phyloP scores from a whole-genome alignment of 2,113 vertebrate genomes.

The Typhlomys cinereus region DNA sequence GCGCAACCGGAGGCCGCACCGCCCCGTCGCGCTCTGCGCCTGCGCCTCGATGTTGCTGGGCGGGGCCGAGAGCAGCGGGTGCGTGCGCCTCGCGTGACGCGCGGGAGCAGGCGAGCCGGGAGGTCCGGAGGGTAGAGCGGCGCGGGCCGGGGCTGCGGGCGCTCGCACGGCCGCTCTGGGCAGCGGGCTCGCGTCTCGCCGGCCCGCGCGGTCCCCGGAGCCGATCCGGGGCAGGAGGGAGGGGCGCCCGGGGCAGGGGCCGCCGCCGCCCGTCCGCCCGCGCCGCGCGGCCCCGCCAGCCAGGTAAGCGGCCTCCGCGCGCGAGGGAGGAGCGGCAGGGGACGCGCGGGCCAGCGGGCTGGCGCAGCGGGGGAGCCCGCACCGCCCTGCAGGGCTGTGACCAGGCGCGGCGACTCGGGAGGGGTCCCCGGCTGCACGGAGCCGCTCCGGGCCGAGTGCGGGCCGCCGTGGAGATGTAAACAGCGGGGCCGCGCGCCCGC shows the following conservation, averaged over 20 bases:
- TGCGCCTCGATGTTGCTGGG: conserved; percentile 47
- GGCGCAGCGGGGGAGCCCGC: background rate
- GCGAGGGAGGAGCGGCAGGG: background rate
- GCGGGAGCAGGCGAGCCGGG: conserved; percentile 64
- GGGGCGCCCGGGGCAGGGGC: conserved; percentile 33
- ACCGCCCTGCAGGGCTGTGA: too few species aligned
- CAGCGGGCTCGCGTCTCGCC: background rate
- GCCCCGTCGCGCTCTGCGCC: background rate
- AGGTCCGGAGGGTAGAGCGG: conserved; percentile 64
- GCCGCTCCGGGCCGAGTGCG: too few species aligned
- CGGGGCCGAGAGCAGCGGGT: background rate
- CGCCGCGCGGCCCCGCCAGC: conserved; percentile 25
- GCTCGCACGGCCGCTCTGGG: conserved; percentile 57
- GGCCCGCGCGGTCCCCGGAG: background rate
- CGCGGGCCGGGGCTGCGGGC: background rate
- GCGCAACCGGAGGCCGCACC: background rate
- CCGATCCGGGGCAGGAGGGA: conserved; percentile 63
- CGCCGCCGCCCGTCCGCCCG: background rate
- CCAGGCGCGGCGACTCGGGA: too few species aligned
- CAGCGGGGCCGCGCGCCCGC: too few species aligned
- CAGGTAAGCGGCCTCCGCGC: conserved; percentile 47
- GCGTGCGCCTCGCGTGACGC: background rate
- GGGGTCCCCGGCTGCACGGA: too few species aligned
- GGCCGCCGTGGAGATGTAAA: too few species aligned
- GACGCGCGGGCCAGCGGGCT: background rate